phyloP scores from a whole-genome alignment of 2,797 vertebrate genomes.

The Myotis myotis region DNA sequence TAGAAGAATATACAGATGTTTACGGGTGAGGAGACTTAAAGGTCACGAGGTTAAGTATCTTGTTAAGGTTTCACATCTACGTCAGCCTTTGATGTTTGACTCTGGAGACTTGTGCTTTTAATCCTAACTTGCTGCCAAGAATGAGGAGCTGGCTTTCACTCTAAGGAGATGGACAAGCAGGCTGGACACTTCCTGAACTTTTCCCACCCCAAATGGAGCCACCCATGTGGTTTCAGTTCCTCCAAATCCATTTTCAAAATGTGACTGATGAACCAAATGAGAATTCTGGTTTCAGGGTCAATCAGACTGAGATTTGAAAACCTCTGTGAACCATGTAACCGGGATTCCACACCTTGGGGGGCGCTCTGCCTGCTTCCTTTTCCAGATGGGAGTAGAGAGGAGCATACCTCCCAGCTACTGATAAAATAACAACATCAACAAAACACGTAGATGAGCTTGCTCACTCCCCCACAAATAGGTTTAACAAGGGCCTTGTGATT shows the following conservation, averaged over 20 bases:
- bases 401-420: background rate
- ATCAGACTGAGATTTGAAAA: background rate
- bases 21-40: background rate
- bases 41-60: background rate
- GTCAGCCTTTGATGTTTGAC: background rate
- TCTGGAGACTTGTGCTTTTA: background rate
- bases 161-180: background rate
- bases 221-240: background rate
- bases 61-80: background rate
- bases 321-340: background rate
- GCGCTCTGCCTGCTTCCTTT: background rate
- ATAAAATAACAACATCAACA: background rate
- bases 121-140: background rate
- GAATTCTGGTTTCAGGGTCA: background rate
- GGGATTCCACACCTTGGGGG: background rate
- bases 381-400: background rate
- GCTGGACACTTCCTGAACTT: background rate
- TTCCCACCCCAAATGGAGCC: background rate
- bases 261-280: background rate
- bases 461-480: background rate
- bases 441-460: accelerated
- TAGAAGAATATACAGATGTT: background rate
- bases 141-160: background rate
- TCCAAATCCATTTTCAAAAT: background rate
- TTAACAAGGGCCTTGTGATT: background rate